Evolutionary conservation across 2,113 vertebrate species (phyloP).

Genomic region (Nanorana parkeri): DNA sequence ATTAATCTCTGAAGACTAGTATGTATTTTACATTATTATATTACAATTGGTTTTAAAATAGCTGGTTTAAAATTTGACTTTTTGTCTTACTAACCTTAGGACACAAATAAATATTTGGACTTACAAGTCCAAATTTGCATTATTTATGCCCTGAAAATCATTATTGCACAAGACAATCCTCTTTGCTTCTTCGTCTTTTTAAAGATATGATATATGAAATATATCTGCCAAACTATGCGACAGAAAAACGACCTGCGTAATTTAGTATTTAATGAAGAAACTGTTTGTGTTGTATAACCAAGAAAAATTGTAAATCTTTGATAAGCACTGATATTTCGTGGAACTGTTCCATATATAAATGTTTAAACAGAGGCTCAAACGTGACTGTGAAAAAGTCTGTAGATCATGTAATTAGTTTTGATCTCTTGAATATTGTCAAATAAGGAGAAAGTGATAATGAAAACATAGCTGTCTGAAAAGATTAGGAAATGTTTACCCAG

Average conservation of each 20-base stretch:
- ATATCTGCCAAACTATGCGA: conserved; percentile 38
- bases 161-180: conserved; percentile 28
- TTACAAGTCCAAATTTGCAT: conserved; percentile 6
- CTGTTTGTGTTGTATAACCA: conserved; percentile 11
- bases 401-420: conserved; percentile 6
- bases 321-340: conserved; percentile 1
- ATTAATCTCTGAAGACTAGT: too few relatives aligned
- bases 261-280: conserved; percentile 36
- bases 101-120: conserved; percentile 14
- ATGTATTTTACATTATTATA: too few relatives aligned
- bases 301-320: conserved; percentile 9
- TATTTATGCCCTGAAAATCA: conserved; percentile 40
- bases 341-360: conserved; percentile 8
- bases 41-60: background rate
- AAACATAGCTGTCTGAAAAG: background rate
- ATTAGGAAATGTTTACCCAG: too few relatives aligned
- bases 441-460: conserved; percentile 18
- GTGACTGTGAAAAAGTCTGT: background rate
- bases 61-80: background rate
- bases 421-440: conserved; percentile 11
- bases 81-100: background rate
- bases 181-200: conserved; percentile 18
- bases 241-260: conserved; percentile 26
- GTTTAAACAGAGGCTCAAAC: conserved; percentile 19
- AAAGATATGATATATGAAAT: conserved; percentile 43